These are phyloP conservation scores for Musca vetustissima DNA, from an alignment of 1,140 invertebrate genomes.

Conservation along the genomic window DNA sequence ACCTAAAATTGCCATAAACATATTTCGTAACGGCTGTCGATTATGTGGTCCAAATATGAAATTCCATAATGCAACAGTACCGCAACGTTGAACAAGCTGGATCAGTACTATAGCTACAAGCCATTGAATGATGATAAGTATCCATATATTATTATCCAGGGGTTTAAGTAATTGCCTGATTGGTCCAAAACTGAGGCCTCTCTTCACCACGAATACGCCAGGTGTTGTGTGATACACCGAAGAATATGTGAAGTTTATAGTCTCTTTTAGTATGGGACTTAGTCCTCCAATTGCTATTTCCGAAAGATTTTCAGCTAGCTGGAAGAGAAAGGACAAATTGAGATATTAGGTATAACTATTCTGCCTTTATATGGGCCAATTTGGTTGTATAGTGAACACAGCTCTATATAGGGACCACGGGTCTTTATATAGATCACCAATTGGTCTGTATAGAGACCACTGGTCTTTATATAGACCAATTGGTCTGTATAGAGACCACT, in stretches of 20 bases:
- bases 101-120: background rate
- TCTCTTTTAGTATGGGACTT: background rate
- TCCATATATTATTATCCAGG: conserved; percentile 8
- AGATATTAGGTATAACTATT: no score
- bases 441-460: no score
- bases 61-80: background rate
- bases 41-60: conserved; percentile 26
- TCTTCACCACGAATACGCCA: conserved; percentile 25
- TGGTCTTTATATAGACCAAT: no score
- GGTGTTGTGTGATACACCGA: conserved; percentile 17
- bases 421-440: no score
- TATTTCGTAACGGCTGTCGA: conserved; percentile 31
- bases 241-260: conserved; percentile 2
- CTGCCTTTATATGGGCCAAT: no score
- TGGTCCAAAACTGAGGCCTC: conserved; percentile 19
- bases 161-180: conserved; percentile 17
- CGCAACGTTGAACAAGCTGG: background rate
- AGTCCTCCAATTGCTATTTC: conserved; percentile 27
- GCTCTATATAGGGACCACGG: no score
- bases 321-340: background rate
- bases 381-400: no score
- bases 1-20: conserved; percentile 38
- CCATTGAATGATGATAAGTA: background rate
- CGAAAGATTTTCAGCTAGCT: background rate
- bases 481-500: no score